Evolutionary conservation across 2,888 invertebrate species (phyloP), one percentile per base, ranked within the genome.

Genomic region (Sesia apiformis): DNA sequence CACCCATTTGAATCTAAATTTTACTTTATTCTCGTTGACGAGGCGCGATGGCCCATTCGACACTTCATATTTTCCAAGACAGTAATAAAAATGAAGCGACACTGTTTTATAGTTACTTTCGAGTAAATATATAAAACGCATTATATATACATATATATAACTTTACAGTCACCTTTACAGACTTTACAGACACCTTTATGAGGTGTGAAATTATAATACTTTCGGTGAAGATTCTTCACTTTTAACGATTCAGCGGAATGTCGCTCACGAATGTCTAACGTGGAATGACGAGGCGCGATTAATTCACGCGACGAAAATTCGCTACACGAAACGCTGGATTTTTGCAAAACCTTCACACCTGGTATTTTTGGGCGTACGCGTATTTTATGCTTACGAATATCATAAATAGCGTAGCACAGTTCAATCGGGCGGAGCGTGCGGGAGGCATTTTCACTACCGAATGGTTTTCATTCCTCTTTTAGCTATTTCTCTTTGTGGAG

Each of bases 261-360:
- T 39, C 39, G 41, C 51, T 51, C 40, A 38, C 53, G 49, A 49
- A 39, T 49, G 46, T 7, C 4, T 40, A 62, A 69, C 68, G 67
- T 69, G 78, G 80, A 81, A 88, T 86, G 68, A 72, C 57, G 69
- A 69, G 73, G 75, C 65, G 74, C 68, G 64, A 70, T 67, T 79
- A 81, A 85, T 84, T 81, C 81, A 81, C 73, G 81, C 84, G 81
- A 73, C 75, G 74, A 79, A 84, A 83, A 78, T 78, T 64, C 71
- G 63, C 60, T 60, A 60, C 63, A 60, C 65, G 69, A 74, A 68
- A 73, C 67, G 64, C 67, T 67, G 72, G 67, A 78, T 79, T 76
- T 79, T 78, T 73, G 72, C 58, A 60, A 66, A 58, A 62, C 56
- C 69, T 67, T 66, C 65, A 66, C 67, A 67, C 65, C 63, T 58